Conservation (phyloP, 2,888 invertebrate species). For the Rhyacophila evoluta region DNA sequence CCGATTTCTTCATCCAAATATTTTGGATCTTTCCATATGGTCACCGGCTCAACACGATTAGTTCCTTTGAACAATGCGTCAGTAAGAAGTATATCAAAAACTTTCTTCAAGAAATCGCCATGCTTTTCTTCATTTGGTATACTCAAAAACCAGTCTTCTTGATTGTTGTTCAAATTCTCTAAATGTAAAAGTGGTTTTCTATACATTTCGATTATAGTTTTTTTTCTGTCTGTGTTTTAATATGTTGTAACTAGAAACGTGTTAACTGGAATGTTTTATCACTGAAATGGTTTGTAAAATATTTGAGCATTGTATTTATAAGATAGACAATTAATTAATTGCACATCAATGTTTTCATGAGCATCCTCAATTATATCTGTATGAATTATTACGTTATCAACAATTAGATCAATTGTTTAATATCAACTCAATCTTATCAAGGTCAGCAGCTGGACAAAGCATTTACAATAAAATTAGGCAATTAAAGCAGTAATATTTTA, state of each 20-base stretch:
- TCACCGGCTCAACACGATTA: constrained; percentile 62
- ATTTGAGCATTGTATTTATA: not conserved
- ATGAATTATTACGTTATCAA: not conserved
- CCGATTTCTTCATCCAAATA: constrained; percentile 63
- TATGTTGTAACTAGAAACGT: not conserved
- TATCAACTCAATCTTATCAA: not conserved
- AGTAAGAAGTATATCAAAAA: constrained; percentile 62
- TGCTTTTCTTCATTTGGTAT: constrained; percentile 60
- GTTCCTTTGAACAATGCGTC: constrained; percentile 62
- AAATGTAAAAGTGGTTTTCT: not conserved
- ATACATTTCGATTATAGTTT: too few species aligned
- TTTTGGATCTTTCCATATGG: constrained; percentile 67
- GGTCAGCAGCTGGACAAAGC: not conserved
- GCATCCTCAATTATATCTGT: not conserved
- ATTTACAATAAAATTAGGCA: constrained; percentile 11
- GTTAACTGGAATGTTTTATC: not conserved
- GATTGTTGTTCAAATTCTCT: not conserved
- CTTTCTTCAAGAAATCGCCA: constrained; percentile 61
- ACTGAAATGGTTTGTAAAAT: not conserved
- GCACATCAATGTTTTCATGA: not conserved
- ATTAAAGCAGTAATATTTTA: not conserved
- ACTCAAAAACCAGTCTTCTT: constrained; percentile 52
- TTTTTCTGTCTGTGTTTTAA: too few species aligned
- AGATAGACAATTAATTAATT: not conserved
- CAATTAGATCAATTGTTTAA: not conserved